Base-by-base conservation (phyloP, 2,113 vertebrate species). In the Tragelaphus imberbis region DNA sequence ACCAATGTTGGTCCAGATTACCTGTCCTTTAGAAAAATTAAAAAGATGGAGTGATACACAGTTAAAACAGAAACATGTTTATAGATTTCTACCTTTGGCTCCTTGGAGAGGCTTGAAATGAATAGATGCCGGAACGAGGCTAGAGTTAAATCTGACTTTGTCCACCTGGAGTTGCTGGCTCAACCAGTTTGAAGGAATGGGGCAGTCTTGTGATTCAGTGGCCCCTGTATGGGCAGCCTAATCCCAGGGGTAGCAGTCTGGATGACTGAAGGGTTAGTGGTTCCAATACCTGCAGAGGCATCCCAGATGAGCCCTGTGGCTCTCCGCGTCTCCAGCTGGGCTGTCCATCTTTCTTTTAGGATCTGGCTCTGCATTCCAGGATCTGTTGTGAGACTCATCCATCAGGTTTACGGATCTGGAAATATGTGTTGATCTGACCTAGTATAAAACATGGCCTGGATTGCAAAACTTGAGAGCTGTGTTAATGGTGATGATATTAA, bases 391-490 rank as follows among this genome's bases (percentile, higher is more conserved):
- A n/a, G 85, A 68, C 12, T 11, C 47, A 11, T 1, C 40, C 10
- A 2, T 8, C 25, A 53, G 59, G 71, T 30, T 82, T 25, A 2
- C 63, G 65, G 58, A 79, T 56, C 53, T 13, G 19, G 81, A 91
- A 82, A 15, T 21, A 16, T 1, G 0, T n/a, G 11, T 33, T 28
- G 36, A 36, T 47, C 44, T 21, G 47, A 63, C 58, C 71, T 77
- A 2, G 28, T 14, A 47, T 5, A 49, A 88, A 68, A 33, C 0
- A 1, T 21, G 51, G 36, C 84, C 56, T 13, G 81, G 63, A 68
- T 53, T 87, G 88, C 81, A 94, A 84, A 97, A 91, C 53, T 86
- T 40, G 77, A 88, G 88, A 63, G 17, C 33, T 59, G 30, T 47
- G 75, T 68, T 84, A 17, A 77, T 12, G 33, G 55, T 3, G 25